Percentiles rank a stretch among this genome's conserved stretches.
phyloP scores from a whole-genome alignment of 1,140 invertebrate species.

The Orchestia grillus region DNA sequence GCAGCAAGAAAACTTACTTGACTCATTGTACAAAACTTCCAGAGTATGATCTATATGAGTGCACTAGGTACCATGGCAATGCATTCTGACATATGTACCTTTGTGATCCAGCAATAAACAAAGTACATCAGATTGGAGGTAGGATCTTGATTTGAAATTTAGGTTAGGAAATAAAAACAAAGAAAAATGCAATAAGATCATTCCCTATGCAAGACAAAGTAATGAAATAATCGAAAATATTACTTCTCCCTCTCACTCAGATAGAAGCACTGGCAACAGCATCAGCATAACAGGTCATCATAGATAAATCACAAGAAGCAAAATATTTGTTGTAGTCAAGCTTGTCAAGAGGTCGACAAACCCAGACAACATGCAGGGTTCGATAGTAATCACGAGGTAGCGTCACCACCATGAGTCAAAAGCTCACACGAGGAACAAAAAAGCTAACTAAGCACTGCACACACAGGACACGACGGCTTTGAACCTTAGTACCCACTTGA shows the following conservation, averaged over 20 bases:
- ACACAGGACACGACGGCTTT: constrained; percentile 6
- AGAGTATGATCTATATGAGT: not conserved
- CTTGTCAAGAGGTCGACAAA: not conserved
- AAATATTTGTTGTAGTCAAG: not conserved
- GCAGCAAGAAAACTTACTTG: too few relatives aligned
- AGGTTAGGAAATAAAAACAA: not conserved
- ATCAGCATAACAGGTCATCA: not conserved
- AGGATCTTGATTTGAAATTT: not conserved
- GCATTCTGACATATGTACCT: not conserved
- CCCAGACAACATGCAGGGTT: not conserved
- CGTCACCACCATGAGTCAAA: not conserved
- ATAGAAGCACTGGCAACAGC: not conserved
- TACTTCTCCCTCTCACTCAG: not conserved
- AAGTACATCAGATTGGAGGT: not conserved
- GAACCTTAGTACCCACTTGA: constrained; percentile 12
- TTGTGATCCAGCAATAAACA: not conserved
- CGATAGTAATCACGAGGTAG: not conserved
- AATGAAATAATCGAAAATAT: not conserved
- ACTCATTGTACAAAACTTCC: not conserved
- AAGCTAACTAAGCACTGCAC: not conserved
- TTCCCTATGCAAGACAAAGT: not conserved
- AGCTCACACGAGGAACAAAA: not conserved
- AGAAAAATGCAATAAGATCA: not conserved
- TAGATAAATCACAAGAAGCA: not conserved
- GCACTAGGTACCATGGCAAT: not conserved